These are phyloP conservation scores for Hyperopisus bebe DNA, from an alignment of 2,113 vertebrate genomes.

Conservation along the genomic window DNA sequence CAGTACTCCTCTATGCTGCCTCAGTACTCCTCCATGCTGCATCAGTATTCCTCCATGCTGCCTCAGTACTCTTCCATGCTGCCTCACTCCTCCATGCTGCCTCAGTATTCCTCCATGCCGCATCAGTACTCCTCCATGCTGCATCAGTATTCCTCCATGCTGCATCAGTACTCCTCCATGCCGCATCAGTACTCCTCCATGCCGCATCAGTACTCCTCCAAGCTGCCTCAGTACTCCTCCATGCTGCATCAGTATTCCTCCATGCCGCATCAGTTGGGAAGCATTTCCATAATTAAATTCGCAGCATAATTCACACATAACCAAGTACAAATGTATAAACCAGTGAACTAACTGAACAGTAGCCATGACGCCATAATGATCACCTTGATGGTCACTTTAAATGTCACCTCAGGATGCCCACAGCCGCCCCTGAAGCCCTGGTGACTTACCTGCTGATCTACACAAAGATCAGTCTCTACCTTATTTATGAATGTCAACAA, in stretches of 20 bases:
- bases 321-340: neutral
- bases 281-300: neutral
- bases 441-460: neutral
- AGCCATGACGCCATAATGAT: neutral
- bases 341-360: neutral
- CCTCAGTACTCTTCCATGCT: neutral
- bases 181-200: neutral
- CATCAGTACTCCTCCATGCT: neutral
- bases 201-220: neutral
- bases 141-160: too few species aligned
- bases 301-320: neutral
- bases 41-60: too few species aligned
- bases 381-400: neutral
- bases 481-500: neutral
- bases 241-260: neutral
- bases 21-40: neutral
- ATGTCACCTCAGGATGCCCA: neutral
- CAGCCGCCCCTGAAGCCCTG: neutral
- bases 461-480: neutral
- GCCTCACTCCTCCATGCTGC: neutral
- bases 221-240: neutral
- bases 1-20: neutral
- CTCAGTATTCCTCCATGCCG: neutral
- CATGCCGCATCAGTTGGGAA: neutral
- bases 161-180: neutral